Base-by-base conservation (phyloP, 2,797 vertebrate species). In the Linurgus olivaceus region DNA sequence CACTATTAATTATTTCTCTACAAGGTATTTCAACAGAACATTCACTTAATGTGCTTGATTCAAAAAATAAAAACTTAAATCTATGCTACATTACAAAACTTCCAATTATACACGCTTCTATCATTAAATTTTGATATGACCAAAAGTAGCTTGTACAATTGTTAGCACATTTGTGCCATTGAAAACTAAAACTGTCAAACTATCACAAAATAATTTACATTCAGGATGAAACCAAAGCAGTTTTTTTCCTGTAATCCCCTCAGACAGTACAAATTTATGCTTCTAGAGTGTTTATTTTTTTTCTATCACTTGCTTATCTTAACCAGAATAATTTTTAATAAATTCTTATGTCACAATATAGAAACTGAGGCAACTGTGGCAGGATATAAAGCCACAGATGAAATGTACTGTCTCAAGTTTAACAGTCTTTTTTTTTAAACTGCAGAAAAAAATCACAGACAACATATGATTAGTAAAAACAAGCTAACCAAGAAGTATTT, bases 1-100 rank as follows among this genome's bases (percentile, higher is more conserved):
- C 76, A 65, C 57, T 86, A 38, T 88, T 96, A 93, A 94, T 94
- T 95, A 90, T 81, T 94, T 72, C 47, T 72, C 88, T 75, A 57
- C 54, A 75, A 88, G 33, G 65, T 58, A 78, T 93, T 95, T 91
- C 70, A 96, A 66, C 33, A 70, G 76, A 88, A 80, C 79, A 61
- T 52, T 91, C 84, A 59, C 37, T 87, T 80, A 67, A 61, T 61
- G 68, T 51, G 17, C 44, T 72, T 68, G 44, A 83, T 54, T 90
- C 42, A 72, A 80, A 88, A 85, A 66, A 58, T 40, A 81, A 66
- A 50, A 61, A 29, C 47, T 75, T 54, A 59, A 70, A 91, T 52
- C 51, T 50, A 7, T 65, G 33, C 40, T 89, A 86, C 59, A 61
- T 61, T 76, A 59, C 21, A 23, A 67, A 88, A 88, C 18, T 71